Percentiles rank a stretch among this genome's conserved stretches.
Evolutionary conservation across 2,113 vertebrate species (phyloP).

Genomic region (Rhadina sibilatrix): DNA sequence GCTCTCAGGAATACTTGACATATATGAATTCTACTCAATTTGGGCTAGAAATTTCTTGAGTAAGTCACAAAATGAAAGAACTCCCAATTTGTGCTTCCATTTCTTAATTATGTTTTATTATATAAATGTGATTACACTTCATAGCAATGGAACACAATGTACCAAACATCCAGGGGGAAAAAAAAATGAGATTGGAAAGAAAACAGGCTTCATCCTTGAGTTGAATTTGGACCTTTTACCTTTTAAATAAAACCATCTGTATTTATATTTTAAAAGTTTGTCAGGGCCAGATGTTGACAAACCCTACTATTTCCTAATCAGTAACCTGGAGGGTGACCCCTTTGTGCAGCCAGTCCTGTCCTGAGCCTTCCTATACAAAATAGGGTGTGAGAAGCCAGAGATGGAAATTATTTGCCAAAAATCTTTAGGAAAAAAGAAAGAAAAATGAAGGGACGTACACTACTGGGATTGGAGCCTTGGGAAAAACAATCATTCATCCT

Average conservation of each 20-base stretch:
- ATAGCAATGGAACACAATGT: slow-evolving; percentile 32
- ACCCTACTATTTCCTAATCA: slow-evolving; percentile 43
- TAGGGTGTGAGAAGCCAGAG: background rate
- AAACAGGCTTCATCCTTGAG: slow-evolving; percentile 28
- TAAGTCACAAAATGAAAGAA: background rate
- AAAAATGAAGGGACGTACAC: background rate
- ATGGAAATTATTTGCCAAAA: background rate
- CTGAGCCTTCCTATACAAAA: background rate
- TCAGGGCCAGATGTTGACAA: slow-evolving; percentile 62
- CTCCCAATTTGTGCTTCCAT: background rate
- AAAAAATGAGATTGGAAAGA: slow-evolving; percentile 1
- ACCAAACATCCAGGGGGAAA: background rate
- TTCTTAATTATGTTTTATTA: background rate
- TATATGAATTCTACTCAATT: background rate
- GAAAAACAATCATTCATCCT: background rate
- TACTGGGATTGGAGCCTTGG: background rate
- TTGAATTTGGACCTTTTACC: slow-evolving; percentile 24
- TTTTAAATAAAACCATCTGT: slow-evolving; percentile 68
- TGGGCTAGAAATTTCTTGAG: background rate
- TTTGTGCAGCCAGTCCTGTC: background rate
- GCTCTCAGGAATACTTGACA: background rate
- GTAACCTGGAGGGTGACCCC: slow-evolving; percentile 24
- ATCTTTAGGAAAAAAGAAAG: background rate
- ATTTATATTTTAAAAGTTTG: slow-evolving; percentile 47
- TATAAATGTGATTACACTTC: slow-evolving; percentile 20